Evolutionary conservation across 2,797 vertebrate species (phyloP).

Genomic region (Cossypha caffra): DNA sequence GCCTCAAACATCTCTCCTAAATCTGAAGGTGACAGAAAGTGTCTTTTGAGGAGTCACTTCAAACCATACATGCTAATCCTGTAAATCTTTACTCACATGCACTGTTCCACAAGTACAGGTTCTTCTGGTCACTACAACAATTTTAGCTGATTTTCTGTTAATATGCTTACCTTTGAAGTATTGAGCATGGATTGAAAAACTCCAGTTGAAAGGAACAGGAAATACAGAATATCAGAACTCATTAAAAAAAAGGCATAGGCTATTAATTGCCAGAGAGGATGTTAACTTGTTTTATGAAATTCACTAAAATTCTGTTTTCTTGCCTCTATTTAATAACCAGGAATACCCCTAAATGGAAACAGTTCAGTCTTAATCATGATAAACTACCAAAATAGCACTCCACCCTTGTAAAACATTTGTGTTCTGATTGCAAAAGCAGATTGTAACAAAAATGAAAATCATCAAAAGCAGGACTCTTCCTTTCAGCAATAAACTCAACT

Average conservation of each 20-base stretch:
- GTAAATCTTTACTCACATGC: not conserved
- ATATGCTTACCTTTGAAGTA: not conserved
- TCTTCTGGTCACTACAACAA: not conserved
- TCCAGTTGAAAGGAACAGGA: not conserved
- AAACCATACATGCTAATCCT: not conserved
- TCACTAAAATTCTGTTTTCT: not conserved
- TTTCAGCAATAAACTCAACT: constrained; percentile 34
- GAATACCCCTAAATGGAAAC: not conserved
- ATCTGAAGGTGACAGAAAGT: not conserved
- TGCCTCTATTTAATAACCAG: not conserved
- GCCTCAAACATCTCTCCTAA: not conserved
- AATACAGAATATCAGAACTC: not conserved
- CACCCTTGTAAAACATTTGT: not conserved
- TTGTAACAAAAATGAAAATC: not conserved
- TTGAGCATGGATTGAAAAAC: not conserved
- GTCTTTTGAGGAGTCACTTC: not conserved
- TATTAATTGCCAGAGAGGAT: not conserved
- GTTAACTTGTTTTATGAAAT: not conserved
- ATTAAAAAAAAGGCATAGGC: not conserved
- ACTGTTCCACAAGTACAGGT: not conserved
- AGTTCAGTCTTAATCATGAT: not conserved
- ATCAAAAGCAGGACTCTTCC: constrained; percentile 6
- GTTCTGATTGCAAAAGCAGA: constrained; percentile 5
- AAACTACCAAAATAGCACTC: not conserved
- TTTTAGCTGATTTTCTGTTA: not conserved